Evolutionary conservation across 2,113 vertebrate species (phyloP).

Genomic region (Xerus inauris): DNA sequence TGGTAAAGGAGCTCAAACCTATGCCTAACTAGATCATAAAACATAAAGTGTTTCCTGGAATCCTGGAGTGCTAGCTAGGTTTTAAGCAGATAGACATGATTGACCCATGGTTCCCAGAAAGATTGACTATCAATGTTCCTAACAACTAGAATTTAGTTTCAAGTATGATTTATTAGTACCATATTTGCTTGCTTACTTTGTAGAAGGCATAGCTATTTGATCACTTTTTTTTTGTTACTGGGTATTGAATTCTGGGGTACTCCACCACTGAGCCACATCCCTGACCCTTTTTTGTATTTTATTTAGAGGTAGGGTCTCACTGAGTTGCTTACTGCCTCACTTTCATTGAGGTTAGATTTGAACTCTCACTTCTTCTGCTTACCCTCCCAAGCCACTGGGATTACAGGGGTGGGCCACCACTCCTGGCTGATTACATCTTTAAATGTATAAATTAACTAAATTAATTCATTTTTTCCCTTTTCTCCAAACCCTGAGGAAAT

Average conservation of each 20-base stretch:
- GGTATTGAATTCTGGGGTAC: no score
- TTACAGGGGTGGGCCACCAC: no score
- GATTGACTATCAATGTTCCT: not conserved
- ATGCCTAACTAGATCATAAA: not conserved
- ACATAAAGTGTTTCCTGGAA: not conserved
- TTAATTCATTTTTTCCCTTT: not conserved
- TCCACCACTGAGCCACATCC: no score
- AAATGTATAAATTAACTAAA: not conserved
- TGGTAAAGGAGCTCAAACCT: not conserved
- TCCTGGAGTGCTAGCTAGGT: not conserved
- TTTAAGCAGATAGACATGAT: not conserved
- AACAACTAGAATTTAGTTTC: not conserved
- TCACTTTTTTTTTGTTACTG: no score
- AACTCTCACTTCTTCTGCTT: no score
- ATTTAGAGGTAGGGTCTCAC: no score
- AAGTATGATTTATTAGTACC: not conserved
- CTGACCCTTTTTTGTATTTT: no score
- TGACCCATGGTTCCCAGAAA: not conserved
- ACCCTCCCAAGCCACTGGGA: no score
- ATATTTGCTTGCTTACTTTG: not conserved
- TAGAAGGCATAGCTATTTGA: not conserved
- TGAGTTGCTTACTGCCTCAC: no score
- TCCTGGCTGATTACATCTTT: not conserved
- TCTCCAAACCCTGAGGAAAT: not conserved
- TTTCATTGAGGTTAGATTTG: no score